A percentile compares a stretch with the other conserved stretches of the same genome.
phyloP scores from a whole-genome alignment of 2,888 invertebrate species.

The Perithous albicinctus region DNA sequence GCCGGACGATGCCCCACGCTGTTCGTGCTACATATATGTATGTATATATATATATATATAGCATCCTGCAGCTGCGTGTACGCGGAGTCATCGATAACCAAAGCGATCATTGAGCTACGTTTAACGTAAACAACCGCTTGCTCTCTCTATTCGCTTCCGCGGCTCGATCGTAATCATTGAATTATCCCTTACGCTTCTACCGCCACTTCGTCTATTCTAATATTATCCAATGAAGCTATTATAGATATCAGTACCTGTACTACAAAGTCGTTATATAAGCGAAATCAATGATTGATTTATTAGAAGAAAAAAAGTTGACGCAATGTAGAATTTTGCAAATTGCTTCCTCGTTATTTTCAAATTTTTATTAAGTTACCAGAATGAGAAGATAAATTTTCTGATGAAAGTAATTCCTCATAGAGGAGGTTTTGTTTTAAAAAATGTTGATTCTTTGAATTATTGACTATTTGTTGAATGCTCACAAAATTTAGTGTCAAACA shows the following conservation, averaged over 20 bases:
- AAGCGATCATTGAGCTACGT: constrained; percentile 55
- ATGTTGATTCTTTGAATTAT: no score
- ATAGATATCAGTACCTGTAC: neutral
- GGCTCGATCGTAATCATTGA: constrained; percentile 49
- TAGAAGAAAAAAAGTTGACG: neutral
- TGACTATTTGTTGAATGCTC: no score
- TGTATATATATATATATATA: no score
- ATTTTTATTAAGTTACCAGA: no score
- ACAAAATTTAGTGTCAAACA: no score
- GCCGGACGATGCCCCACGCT: constrained; percentile 22
- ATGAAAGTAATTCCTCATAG: no score
- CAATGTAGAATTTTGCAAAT: no score
- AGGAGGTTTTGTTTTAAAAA: no score
- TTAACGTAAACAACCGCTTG: constrained; percentile 53
- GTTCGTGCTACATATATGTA: no score
- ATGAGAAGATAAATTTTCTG: no score
- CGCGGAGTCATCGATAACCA: constrained; percentile 59
- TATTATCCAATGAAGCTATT: constrained; percentile 20
- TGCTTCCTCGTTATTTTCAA: no score
- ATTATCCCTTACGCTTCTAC: constrained; percentile 48
- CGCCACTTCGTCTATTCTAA: constrained; percentile 14
- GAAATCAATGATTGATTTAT: neutral
- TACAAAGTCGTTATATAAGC: neutral
- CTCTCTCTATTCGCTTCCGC: constrained; percentile 27
- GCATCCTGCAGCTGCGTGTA: constrained; percentile 44